These are phyloP conservation scores for Onychostoma macrolepis DNA, from an alignment of 2,113 vertebrate genomes.

Conservation along the genomic window DNA sequence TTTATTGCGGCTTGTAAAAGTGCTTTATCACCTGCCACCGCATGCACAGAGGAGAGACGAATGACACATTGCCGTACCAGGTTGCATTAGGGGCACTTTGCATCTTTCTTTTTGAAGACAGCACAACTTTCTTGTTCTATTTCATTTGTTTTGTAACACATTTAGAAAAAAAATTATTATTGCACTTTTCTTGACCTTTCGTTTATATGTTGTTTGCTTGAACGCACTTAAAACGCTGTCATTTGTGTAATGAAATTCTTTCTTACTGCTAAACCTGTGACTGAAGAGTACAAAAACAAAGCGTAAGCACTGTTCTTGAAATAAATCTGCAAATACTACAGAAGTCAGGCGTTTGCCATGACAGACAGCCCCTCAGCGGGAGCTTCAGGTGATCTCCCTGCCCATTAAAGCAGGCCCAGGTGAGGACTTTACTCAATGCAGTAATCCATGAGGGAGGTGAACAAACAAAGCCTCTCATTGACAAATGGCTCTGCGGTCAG, in stretches of 20 bases:
- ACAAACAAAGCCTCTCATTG: slow-evolving; percentile 50
- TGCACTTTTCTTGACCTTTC: neutral
- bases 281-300: neutral
- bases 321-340: slow-evolving; percentile 23
- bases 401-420: slow-evolving; percentile 37
- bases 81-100: slow-evolving; percentile 43
- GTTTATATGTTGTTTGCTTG: neutral
- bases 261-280: neutral
- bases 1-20: slow-evolving; percentile 70
- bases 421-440: slow-evolving; percentile 39
- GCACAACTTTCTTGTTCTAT: neutral
- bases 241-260: slow-evolving; percentile 14
- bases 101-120: slow-evolving; percentile 11
- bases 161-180: neutral
- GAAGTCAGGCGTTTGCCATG: slow-evolving; percentile 31
- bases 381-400: slow-evolving; percentile 11
- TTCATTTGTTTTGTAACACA: slow-evolving; percentile 10
- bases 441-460: slow-evolving; percentile 41
- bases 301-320: neutral
- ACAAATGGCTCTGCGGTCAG: slow-evolving; percentile 53
- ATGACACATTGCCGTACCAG: slow-evolving; percentile 32
- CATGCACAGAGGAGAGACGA: slow-evolving; percentile 48
- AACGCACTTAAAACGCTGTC: neutral
- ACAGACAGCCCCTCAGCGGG: slow-evolving; percentile 17
- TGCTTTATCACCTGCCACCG: slow-evolving; percentile 66